Evolutionary conservation across 2,113 vertebrate genomes (phyloP).

Genomic region (Dipodomys merriami): DNA sequence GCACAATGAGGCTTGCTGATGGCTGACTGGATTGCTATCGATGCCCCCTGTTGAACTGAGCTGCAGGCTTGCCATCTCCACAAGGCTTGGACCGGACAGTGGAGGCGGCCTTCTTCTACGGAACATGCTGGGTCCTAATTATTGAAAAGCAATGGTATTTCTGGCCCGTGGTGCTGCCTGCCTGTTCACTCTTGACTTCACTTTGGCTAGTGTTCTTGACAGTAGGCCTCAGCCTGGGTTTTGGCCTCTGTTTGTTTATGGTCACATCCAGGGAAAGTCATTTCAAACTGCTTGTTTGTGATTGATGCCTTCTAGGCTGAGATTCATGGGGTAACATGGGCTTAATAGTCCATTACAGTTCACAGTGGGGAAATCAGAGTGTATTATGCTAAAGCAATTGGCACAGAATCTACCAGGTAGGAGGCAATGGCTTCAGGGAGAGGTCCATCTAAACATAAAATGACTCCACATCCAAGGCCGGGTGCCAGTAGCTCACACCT

Average conservation of each 20-base stretch:
- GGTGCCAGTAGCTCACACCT: background rate
- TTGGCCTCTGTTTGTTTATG: constrained; percentile 38
- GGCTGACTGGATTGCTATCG: background rate
- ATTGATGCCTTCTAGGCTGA: constrained; percentile 49
- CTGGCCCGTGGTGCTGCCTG: background rate
- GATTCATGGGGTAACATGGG: constrained; percentile 61
- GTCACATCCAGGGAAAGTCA: constrained; percentile 49
- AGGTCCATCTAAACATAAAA: constrained; percentile 61
- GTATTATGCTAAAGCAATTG: constrained; percentile 61
- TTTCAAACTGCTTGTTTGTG: constrained; percentile 63
- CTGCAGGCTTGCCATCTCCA: background rate
- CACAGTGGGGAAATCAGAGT: constrained; percentile 68
- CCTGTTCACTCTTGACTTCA: background rate
- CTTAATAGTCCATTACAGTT: constrained; percentile 71
- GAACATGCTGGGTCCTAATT: background rate
- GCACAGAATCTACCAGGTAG: background rate
- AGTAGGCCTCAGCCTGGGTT: background rate
- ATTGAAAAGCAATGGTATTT: background rate
- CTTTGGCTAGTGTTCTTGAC: constrained; percentile 5
- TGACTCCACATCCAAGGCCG: background rate
- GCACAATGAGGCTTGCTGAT: background rate
- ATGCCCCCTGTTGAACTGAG: background rate
- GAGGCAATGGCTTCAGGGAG: constrained; percentile 35
- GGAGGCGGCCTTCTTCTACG: background rate
- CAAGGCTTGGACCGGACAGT: background rate